A percentile compares a stretch with the other conserved stretches of the same genome.
Conservation (phyloP, 2,888 invertebrate species). For the Capitulum mitella region DNA sequence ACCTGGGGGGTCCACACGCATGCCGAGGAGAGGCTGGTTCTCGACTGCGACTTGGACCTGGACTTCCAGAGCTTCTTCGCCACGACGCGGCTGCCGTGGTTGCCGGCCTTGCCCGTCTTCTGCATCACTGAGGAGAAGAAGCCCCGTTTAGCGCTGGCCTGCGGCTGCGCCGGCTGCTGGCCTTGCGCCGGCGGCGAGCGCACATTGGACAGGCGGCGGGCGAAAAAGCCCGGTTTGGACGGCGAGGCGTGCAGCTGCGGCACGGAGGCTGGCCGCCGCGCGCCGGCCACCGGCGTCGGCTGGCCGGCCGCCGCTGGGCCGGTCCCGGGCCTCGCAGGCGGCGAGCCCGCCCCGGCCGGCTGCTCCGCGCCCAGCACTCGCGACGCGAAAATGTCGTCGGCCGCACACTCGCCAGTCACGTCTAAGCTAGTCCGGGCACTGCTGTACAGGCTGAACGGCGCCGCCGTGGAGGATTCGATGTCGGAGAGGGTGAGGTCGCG, state of each 20-base stretch:
- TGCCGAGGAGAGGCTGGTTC: slow-evolving; percentile 52
- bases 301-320: slow-evolving; percentile 9
- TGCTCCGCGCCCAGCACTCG: slow-evolving; percentile 32
- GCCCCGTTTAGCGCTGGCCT: not conserved
- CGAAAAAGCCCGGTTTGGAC: not conserved
- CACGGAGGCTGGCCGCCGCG: not conserved
- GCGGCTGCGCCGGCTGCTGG: slow-evolving; percentile 15
- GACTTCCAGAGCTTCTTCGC: slow-evolving; percentile 78
- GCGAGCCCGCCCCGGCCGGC: not conserved
- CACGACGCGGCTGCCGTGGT: slow-evolving; percentile 56
- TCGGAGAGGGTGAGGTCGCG: slow-evolving; percentile 34
- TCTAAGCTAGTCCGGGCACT: slow-evolving; percentile 35
- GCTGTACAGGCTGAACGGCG: slow-evolving; percentile 30
- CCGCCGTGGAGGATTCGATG: slow-evolving; percentile 32
- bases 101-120: slow-evolving; percentile 32
- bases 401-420: slow-evolving; percentile 31
- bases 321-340: not conserved
- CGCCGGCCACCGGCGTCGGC: not conserved
- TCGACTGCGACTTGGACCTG: slow-evolving; percentile 71
- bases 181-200: not conserved
- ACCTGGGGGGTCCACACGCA: slow-evolving; percentile 81
- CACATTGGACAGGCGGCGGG: not conserved
- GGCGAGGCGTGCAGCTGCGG: not conserved
- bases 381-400: slow-evolving; percentile 32
- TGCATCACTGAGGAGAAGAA: slow-evolving; percentile 35